Evolutionary conservation across 2,888 invertebrate species (phyloP).

Genomic region (Achlya flavicornis): DNA sequence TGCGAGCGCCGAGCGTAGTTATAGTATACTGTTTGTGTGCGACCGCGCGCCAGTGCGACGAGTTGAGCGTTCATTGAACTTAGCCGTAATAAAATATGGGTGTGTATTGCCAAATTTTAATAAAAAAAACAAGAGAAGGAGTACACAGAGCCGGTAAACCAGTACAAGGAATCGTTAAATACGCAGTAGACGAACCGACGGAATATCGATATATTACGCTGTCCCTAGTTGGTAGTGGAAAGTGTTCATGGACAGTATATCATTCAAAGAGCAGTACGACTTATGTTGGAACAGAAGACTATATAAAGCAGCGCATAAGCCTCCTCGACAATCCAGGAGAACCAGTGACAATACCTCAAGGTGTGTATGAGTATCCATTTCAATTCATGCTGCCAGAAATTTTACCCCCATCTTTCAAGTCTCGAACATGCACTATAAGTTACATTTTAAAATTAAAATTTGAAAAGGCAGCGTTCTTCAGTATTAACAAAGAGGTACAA

Average conservation of each 20-base stretch:
- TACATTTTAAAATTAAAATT: constrained; percentile 33
- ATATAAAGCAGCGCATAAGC: constrained; percentile 15
- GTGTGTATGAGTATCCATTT: constrained; percentile 30
- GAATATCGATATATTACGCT: constrained; percentile 19
- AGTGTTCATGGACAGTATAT: constrained; percentile 11
- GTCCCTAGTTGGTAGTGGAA: constrained; percentile 23
- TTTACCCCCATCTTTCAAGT: constrained; percentile 30
- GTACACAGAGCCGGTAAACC: constrained; percentile 22
- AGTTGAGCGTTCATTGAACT: neutral
- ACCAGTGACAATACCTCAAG: constrained; percentile 15
- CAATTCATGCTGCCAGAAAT: constrained; percentile 33
- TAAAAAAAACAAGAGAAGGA: constrained; percentile 19
- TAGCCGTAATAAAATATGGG: constrained; percentile 19
- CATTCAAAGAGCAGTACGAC: neutral
- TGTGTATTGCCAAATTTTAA: constrained; percentile 22
- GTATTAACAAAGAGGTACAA: constrained; percentile 29
- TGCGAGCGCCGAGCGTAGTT: neutral
- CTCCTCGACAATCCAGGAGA: neutral
- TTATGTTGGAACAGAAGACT: constrained; percentile 21
- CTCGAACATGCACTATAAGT: constrained; percentile 8
- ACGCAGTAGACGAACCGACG: constrained; percentile 22
- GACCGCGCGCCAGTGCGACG: neutral
- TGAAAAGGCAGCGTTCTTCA: constrained; percentile 31
- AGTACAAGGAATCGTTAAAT: constrained; percentile 25
- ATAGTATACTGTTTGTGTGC: neutral